Evolutionary conservation across 2,113 vertebrate species (phyloP).

Genomic region (Tachycineta bicolor): DNA sequence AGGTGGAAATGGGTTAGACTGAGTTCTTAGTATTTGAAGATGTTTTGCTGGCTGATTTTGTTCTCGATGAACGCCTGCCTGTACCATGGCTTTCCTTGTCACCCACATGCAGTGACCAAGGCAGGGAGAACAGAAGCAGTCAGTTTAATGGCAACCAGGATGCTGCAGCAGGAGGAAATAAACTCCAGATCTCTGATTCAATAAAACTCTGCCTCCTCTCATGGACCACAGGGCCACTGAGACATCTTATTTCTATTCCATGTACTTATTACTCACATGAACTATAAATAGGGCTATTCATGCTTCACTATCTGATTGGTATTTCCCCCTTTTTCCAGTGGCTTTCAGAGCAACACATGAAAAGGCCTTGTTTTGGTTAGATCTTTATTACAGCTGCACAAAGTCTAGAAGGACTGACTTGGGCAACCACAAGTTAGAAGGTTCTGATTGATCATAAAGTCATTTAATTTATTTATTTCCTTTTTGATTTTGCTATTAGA

Average conservation of each 20-base stretch:
- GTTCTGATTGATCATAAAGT: neutral
- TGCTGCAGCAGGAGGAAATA: accelerated
- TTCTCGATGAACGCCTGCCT: neutral
- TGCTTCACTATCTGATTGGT: neutral
- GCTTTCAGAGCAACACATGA: neutral
- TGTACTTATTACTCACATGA: neutral
- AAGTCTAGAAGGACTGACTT: accelerated
- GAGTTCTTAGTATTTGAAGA: neutral
- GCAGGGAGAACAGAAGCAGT: neutral
- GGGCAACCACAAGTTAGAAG: neutral
- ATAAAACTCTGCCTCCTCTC: neutral
- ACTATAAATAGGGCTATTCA: neutral
- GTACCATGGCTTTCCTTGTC: neutral
- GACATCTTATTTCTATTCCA: neutral
- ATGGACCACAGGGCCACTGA: accelerated
- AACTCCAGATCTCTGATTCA: neutral
- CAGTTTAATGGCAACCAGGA: neutral
- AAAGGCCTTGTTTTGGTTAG: neutral
- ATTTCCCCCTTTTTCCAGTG: neutral
- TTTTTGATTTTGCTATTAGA: neutral
- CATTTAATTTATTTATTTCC: neutral
- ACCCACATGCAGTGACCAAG: neutral
- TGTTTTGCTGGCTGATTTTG: neutral
- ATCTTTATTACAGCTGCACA: neutral
- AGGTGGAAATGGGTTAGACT: neutral